Conservation (phyloP, 2,113 vertebrate genomes). For the Apus apus region DNA sequence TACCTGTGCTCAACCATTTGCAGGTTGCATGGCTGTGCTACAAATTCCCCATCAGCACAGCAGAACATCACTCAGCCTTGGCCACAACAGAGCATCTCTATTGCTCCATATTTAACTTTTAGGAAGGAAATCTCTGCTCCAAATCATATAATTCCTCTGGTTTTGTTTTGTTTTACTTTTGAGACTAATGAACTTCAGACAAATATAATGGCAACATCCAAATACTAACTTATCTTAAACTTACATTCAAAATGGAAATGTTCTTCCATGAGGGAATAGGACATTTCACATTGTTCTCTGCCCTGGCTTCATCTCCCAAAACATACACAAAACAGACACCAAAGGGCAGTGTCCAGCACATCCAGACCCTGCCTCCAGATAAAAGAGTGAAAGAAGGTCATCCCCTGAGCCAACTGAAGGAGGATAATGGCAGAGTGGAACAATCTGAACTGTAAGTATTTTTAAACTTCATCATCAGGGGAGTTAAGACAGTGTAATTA, state of each 20-base stretch:
- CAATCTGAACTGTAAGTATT: constrained; percentile 4
- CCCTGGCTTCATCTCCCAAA: neutral
- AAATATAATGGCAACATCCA: neutral
- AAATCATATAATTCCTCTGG: neutral
- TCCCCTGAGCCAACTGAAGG: neutral
- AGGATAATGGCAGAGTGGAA: constrained; percentile 4
- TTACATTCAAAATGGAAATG: neutral
- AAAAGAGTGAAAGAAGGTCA: neutral
- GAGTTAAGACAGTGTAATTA: constrained; percentile 10
- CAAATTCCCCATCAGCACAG: neutral
- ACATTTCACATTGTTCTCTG: neutral
- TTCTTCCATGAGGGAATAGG: neutral
- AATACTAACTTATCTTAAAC: neutral
- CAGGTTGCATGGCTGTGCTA: neutral
- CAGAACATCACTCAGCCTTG: neutral
- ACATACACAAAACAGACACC: neutral
- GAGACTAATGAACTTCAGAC: neutral
- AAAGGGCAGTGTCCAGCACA: neutral
- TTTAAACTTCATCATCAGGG: constrained; percentile 49
- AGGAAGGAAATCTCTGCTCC: neutral
- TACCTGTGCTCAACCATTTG: neutral
- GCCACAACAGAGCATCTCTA: neutral
- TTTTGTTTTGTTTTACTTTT: neutral
- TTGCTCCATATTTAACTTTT: neutral
- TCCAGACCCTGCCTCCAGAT: neutral